Percentiles rank a stretch among this genome's conserved stretches.
These are phyloP conservation scores for Drosophila nr. perissopoda DNA, from an alignment of 2,888 invertebrate species.

Conservation along the genomic window DNA sequence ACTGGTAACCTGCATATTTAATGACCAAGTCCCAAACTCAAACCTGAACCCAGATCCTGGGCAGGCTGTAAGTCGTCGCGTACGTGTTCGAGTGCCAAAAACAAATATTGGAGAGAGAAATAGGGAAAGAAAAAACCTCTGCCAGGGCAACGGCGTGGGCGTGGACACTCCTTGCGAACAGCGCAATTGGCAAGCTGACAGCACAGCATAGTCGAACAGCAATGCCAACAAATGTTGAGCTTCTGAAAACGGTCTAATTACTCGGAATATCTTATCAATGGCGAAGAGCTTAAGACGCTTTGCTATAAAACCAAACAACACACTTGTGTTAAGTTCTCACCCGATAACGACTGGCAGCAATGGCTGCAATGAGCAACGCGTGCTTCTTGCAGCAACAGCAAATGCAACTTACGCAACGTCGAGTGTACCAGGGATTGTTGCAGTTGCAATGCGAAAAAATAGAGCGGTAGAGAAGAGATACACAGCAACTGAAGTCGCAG, in stretches of 20 bases:
- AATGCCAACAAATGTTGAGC: constrained; percentile 29
- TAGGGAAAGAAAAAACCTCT: constrained; percentile 27
- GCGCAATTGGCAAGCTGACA: constrained; percentile 64
- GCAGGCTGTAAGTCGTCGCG: constrained; percentile 23
- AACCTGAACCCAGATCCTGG: not conserved
- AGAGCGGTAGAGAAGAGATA: not conserved
- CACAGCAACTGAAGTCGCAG: not conserved
- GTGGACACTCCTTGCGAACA: constrained; percentile 15
- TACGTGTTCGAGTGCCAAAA: constrained; percentile 80
- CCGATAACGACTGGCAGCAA: constrained; percentile 28
- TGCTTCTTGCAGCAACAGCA: not conserved
- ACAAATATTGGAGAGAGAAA: constrained; percentile 21
- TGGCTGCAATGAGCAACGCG: constrained; percentile 23
- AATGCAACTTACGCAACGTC: not conserved
- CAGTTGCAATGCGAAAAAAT: not conserved
- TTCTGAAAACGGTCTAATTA: constrained; percentile 48
- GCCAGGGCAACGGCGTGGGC: constrained; percentile 26
- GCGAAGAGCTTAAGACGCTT: not conserved
- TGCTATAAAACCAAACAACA: constrained; percentile 26
- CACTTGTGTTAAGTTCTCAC: not conserved
- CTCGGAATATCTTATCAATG: constrained; percentile 51
- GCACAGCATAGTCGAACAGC: constrained; percentile 26
- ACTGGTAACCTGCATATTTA: constrained; percentile 82
- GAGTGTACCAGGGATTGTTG: not conserved
- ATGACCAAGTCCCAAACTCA: constrained; percentile 55